These are phyloP conservation scores for Himantopus leucocephalus DNA, from an alignment of 2,113 vertebrate genomes.

Conservation along the genomic window DNA sequence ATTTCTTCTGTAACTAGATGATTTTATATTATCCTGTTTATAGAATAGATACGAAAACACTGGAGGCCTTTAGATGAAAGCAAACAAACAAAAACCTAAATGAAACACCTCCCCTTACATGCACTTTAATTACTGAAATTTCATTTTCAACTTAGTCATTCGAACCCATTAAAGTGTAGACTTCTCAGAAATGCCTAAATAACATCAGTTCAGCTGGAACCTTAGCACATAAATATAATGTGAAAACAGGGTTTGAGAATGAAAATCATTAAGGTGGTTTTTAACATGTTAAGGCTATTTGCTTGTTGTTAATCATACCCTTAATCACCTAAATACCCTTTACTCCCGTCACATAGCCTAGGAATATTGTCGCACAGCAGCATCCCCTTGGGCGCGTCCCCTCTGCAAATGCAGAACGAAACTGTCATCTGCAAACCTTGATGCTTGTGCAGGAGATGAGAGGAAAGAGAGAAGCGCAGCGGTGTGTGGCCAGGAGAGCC, in stretches of 20 bases:
- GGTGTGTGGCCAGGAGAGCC: not conserved
- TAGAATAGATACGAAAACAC: constrained; percentile 44
- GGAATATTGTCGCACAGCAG: not conserved
- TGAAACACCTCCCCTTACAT: constrained; percentile 55
- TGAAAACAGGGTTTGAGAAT: not conserved
- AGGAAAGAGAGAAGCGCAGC: not conserved
- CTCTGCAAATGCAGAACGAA: not conserved
- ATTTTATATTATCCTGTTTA: constrained; percentile 63
- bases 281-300: not conserved
- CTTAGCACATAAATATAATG: not conserved
- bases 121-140: constrained; percentile 57
- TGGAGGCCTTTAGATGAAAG: constrained; percentile 63
- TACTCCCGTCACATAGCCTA: not conserved
- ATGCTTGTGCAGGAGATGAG: not conserved
- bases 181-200: constrained; percentile 31
- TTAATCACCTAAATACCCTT: not conserved
- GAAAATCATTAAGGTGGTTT: not conserved
- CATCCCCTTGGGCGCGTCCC: not conserved
- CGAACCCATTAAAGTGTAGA: constrained; percentile 29
- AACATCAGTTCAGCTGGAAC: not conserved
- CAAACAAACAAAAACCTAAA: constrained; percentile 61
- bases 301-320: not conserved
- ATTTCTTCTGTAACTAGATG: constrained; percentile 58
- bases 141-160: constrained; percentile 38
- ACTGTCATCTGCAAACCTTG: not conserved